These are phyloP conservation scores for Diplodus puntazzo DNA, from an alignment of 2,797 vertebrate species.

Conservation along the genomic window DNA sequence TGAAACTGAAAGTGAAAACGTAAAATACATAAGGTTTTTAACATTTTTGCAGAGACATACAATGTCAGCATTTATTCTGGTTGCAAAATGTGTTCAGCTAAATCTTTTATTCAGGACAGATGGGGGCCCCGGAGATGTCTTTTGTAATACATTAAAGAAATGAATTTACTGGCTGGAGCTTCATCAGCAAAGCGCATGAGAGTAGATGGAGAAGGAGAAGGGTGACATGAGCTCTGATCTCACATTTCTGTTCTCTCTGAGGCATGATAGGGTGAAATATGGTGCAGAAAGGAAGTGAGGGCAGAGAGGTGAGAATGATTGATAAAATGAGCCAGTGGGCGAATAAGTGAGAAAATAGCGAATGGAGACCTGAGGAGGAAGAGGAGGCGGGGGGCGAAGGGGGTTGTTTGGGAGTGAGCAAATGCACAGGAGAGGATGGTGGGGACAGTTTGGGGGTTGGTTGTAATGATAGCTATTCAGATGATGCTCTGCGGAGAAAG, in stretches of 20 bases:
- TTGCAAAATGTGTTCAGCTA: not conserved
- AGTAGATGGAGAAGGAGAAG: not conserved
- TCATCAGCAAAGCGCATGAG: not conserved
- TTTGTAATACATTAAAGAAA: not conserved
- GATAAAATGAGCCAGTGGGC: constrained; percentile 25
- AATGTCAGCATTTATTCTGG: too few species aligned
- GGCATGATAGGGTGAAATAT: not conserved
- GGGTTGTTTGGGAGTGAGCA: not conserved
- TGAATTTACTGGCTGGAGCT: not conserved
- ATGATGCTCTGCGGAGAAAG: constrained; percentile 37
- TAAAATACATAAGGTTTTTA: too few species aligned
- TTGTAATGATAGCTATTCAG: constrained; percentile 63
- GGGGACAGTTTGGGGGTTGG: constrained; percentile 9
- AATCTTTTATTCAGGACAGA: not conserved
- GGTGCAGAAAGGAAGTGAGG: constrained; percentile 15
- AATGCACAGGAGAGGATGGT: not conserved
- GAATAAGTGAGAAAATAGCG: constrained; percentile 2
- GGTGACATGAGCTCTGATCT: not conserved
- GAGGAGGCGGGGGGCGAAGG: not conserved
- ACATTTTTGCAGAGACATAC: too few species aligned
- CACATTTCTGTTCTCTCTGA: constrained; percentile 1
- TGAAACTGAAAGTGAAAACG: too few species aligned
- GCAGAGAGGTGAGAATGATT: constrained; percentile 19
- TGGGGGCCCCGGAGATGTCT: not conserved
- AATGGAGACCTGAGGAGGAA: not conserved